Evolutionary conservation across 2,113 vertebrate genomes (phyloP).

Genomic region (Perccottus glenii): DNA sequence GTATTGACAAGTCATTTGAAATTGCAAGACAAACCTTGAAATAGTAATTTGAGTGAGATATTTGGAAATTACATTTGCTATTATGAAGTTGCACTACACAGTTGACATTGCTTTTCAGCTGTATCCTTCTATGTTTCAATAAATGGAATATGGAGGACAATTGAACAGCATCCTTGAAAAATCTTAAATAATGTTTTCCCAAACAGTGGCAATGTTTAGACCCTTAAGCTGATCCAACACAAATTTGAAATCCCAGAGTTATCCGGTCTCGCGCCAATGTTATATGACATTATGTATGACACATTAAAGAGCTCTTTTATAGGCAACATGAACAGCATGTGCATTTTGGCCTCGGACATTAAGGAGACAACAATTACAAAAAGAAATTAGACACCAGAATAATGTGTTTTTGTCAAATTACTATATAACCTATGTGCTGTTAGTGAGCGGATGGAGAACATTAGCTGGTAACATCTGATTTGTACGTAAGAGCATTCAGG

Average conservation of each 20-base stretch:
- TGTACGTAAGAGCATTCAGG: too few relatives aligned
- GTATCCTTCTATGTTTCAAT: constrained; percentile 21
- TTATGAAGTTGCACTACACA: constrained; percentile 30
- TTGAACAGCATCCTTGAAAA: constrained; percentile 46
- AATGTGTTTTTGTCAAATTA: too few relatives aligned
- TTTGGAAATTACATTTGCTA: constrained; percentile 18
- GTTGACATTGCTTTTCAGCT: constrained; percentile 20
- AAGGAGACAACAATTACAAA: too few relatives aligned
- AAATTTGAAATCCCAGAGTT: constrained; percentile 17
- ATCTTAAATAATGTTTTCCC: constrained; percentile 36
- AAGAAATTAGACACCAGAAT: too few relatives aligned
- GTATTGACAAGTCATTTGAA: constrained; percentile 11
- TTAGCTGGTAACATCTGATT: too few relatives aligned
- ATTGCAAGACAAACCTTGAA: constrained; percentile 18
- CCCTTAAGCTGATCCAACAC: constrained; percentile 18
- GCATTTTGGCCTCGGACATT: too few relatives aligned
- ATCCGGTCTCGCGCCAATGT: too few relatives aligned
- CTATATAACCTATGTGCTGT: too few relatives aligned
- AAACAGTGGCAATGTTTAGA: constrained; percentile 22
- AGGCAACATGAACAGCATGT: too few relatives aligned
- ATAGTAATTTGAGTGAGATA: constrained; percentile 16
- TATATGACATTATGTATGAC: too few relatives aligned
- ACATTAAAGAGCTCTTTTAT: too few relatives aligned
- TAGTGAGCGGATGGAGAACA: too few relatives aligned
- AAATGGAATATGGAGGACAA: constrained; percentile 14